Base-by-base conservation (phyloP, 2,888 invertebrate species). In the Dasypogon diadema region DNA sequence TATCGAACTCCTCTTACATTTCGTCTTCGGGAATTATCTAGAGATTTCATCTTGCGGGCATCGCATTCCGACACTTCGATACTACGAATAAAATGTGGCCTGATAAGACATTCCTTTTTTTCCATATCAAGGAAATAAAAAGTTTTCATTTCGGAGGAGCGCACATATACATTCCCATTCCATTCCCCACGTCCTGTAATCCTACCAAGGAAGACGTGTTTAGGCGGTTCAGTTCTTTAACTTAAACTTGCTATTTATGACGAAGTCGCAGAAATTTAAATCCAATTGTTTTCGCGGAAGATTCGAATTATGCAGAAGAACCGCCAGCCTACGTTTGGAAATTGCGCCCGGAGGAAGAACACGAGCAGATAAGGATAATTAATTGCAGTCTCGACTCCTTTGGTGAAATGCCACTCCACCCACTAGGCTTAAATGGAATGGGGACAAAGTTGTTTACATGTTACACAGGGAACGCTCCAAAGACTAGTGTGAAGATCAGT, bases 351-450 rank as follows among this genome's bases (percentile, higher is more conserved):
- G n/a, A 34, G 2, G 70, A 54, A n/a, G 34, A 54, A 70, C 24
- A 30, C 24, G 26, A 30, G 70, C 30, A 70, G 70, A 70, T 70
- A 70, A 70, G 70, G 70, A 70, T 70, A 70, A 70, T 70, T 70
- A 70, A 70, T 70, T 70, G 54, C 26, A 54, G 24, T 37, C 54
- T 30, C 54, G 70, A 70, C 54, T 70, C 34, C 54, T 34, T 51
- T 6, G 10, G 37, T n/a, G 51, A 14, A 21, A 34, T 68, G 51
- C 48, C 30, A 30, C 30, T 70, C 24, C 5, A 26, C 14, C 5
- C 26, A 26, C 14, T n/a, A 26, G 24, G 30, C 24, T 56, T 56
- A 26, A 26, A 18, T 51, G 21, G 18, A 51, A 51, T 6, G 48
- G 22, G 42, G 22, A 16, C 18, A 18, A 70, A 54, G 24, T 51